Evolutionary conservation across 2,113 vertebrate genomes (phyloP).

Genomic region (Peromyscus maniculatus): DNA sequence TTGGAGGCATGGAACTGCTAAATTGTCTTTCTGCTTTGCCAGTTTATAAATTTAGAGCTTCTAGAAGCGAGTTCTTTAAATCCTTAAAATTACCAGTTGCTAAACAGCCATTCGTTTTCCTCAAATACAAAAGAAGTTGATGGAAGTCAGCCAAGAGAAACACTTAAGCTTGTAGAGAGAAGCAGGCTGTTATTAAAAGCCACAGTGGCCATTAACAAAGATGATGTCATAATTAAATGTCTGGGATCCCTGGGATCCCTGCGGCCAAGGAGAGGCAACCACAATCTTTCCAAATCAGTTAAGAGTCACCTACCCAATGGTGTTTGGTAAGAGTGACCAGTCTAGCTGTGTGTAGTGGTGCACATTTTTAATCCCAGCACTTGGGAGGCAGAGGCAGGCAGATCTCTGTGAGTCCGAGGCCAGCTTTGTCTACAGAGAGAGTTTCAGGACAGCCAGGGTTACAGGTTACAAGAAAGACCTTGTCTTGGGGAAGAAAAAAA

Average conservation of each 20-base stretch:
- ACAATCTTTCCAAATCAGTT: conserved; percentile 47
- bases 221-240: conserved; percentile 77
- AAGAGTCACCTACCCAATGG: conserved; percentile 62
- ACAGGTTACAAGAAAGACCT: neutral
- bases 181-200: conserved; percentile 74
- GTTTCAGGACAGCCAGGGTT: neutral
- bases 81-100: conserved; percentile 51
- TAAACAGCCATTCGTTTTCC: conserved; percentile 61
- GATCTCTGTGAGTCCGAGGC: neutral
- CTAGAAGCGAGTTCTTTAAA: conserved; percentile 57
- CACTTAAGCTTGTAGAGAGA: conserved; percentile 67
- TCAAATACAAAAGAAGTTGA: conserved; percentile 70
- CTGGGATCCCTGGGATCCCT: conserved; percentile 55
- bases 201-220: conserved; percentile 67
- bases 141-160: conserved; percentile 74
- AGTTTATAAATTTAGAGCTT: conserved; percentile 66
- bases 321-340: conserved; percentile 34
- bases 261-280: neutral
- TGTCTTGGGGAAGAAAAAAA: neutral
- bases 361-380: neutral
- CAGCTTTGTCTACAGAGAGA: neutral
- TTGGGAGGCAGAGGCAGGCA: neutral
- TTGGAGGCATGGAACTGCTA: neutral
- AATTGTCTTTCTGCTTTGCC: neutral
- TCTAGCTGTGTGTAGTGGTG: neutral